Conservation (phyloP, 2,888 invertebrate genomes). For the Crioceris asparagi region DNA sequence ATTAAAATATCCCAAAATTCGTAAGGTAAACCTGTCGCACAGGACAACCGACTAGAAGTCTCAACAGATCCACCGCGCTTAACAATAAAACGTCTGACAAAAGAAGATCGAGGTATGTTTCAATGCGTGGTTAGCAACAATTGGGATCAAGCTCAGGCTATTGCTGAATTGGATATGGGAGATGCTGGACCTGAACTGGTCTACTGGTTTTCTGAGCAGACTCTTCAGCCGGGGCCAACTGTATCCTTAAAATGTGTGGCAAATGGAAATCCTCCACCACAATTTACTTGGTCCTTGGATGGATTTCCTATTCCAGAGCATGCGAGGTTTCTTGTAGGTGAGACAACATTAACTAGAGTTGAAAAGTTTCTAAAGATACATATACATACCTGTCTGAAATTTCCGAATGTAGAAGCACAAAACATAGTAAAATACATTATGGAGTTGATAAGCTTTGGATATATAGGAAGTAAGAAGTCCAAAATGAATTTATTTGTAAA, state of each 20-base stretch:
- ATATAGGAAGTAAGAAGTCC: no score
- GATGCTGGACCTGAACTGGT: conserved; percentile 82
- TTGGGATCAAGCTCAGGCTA: conserved; percentile 75
- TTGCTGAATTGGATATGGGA: conserved; percentile 69
- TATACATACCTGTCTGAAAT: no score
- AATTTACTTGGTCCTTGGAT: conserved; percentile 84
- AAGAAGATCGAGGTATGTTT: conserved; percentile 82
- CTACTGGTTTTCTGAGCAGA: conserved; percentile 88
- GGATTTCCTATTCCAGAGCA: conserved; percentile 58
- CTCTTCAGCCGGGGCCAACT: conserved; percentile 81
- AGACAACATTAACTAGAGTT: conserved; percentile 7
- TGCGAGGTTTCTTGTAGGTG: conserved; percentile 67
- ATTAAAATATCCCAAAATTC: no score
- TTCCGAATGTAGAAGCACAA: no score
- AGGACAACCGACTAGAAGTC: conserved; percentile 34
- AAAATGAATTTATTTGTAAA: no score
- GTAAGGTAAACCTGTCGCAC: conserved; percentile 36
- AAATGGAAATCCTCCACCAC: conserved; percentile 88
- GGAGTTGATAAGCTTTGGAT: no score
- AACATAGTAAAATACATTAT: no score
- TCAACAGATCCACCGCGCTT: conserved; percentile 34
- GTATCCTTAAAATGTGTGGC: conserved; percentile 88
- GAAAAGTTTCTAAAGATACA: no score
- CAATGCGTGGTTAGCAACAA: conserved; percentile 82
- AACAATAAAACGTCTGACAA: conserved; percentile 54